Evolutionary conservation across 2,888 invertebrate species (phyloP), one percentile per base, ranked within the genome.

Genomic region (Hyles lineata): DNA sequence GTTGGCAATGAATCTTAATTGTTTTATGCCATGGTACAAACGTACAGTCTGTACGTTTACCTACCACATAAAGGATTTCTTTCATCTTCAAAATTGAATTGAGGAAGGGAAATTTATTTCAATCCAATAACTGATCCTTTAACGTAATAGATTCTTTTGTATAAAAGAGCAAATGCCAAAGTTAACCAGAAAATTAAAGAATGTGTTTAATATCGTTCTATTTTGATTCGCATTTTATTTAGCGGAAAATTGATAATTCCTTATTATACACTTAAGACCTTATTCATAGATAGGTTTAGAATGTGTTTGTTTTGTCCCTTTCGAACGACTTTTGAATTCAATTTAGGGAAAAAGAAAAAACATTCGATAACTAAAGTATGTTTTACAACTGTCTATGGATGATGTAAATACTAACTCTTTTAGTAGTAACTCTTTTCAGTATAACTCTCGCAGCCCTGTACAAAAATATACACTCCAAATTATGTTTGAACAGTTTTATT

Each of bases 1-100:
- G 88, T 88, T 84, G 85, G 86, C 85, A 89, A 87, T 89, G 84
- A 89, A 87, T 85, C 83, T 83, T 84, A 85, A 88, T 87, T 85
- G 82, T 87, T 86, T 82, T 80, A 79, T 81, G 77, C 76, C 75
- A 73, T 74, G 79, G 82, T 71, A 35, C 74, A 79, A 81, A 77
- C 76, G 76, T 80, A 77, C 78, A 74, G 80, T 81, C 81, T 81
- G 76, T 83, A 72, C 63, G 72, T 58, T 74, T 55, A 60, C 63
- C 32, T 62, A 61, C 60, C 35, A 74, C 74, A 79, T 72, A 74
- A 73, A 70, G 58, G 32, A 63, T 74, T 71, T 74, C 73, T 76
- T 80, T 76, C 70, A 73, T 75, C 70, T 74, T 60, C 59, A 72
- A 75, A 67, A 74, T 76, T 62, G 17, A 74, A 73, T 72, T 50